Evolutionary conservation across 2,113 vertebrate genomes (phyloP), one percentile per base, ranked within the genome.

Genomic region (Galbula dea): DNA sequence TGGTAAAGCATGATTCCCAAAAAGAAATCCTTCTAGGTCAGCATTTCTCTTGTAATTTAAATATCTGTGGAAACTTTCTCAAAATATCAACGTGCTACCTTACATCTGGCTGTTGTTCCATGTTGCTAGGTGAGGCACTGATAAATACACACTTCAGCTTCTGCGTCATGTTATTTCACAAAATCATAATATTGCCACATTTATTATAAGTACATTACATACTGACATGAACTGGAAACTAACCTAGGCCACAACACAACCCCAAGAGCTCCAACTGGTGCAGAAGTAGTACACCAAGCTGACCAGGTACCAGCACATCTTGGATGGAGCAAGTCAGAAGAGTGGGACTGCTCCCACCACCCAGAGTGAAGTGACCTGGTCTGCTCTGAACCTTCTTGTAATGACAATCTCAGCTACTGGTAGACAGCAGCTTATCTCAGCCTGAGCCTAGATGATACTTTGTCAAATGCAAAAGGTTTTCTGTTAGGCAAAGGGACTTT

Each of bases 301-400:
- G 15, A 4, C 1, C 1, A 3, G 51, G 26, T 4, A n/a, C 45
- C 6, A 10, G 37, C 1, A 4, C 26, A 6, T 1, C 34, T 3
- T 3, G 15, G 54, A 9, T 1, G 12, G 46, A 20, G n/a, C 0
- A 0, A 27, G 24, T 12, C 23, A 7, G 30, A 4, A 27, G 22
- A 4, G 20, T n/a, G n/a, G 36, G 45, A n/a, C 15, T 48, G 45
- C 39, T 68, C 39, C 6, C 63, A 15, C 43, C 45, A 32, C 7
- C 29, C 6, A 0, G 21, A 8, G 32, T 0, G 18, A 21, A 14
- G 17, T 3, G 67, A 23, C 11, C 15, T 0, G 4, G 0, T 3
- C 12, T 17, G 86, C 51, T 36, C 34, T 0, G 15, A 34, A 4
- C 58, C 36, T 9, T 10, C 34, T 2, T 0, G 5, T 0, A 6